Base-by-base conservation (phyloP, 2,888 invertebrate genomes). In the Sinelater perroti region DNA sequence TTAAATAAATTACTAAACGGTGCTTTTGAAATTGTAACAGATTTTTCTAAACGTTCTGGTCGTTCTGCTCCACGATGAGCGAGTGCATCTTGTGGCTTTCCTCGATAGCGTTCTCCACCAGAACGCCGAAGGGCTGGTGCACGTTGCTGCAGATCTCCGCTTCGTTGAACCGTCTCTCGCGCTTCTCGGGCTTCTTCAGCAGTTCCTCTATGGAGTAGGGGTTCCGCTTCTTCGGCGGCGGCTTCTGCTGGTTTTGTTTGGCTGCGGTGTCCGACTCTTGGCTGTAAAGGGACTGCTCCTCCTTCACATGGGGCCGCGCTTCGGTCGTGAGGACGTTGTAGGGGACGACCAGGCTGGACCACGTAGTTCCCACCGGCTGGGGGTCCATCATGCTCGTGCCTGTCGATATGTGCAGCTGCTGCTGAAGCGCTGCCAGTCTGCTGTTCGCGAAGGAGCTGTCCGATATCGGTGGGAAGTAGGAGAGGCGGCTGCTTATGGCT, bases 151-250 rank as follows among this genome's bases (percentile, higher is more conserved):
- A 51, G 7, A 53, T n/a, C n/a, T 38, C 38, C n/a, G 45, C 17
- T 31, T 53, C 42, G 11, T 53, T 59, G 24, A 64, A 56, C 3
- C 71, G 69, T 65, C 75, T 77, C 6, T 78, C 76, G 67, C 84
- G 84, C 71, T 87, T 88, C 62, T 87, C 88, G 0, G 91, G 91
- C 67, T 91, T 91, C 72, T 93, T 93, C 18, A 93, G 73, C 5
- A 93, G 75, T 71, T 93, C 93, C 67, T 93, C 93, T 72, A 94
- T 94, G 1, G 93, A 93, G 72, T 93, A 94, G 0, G 93, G 92
- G 73, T 91, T 93, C 61, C 88, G 85, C 75, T 91, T 89, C 63
- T 83, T 83, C 63, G 56, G 76, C 70, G 67, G 67, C 5, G 69
- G 68, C 56, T 64, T 67, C 24, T 67, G 65, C 40, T 71, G 67